Percentiles rank a stretch among this genome's conserved stretches.
These are phyloP conservation scores for Acanthacorydalis orientalis DNA, from an alignment of 2,888 invertebrate species.

Conservation along the genomic window DNA sequence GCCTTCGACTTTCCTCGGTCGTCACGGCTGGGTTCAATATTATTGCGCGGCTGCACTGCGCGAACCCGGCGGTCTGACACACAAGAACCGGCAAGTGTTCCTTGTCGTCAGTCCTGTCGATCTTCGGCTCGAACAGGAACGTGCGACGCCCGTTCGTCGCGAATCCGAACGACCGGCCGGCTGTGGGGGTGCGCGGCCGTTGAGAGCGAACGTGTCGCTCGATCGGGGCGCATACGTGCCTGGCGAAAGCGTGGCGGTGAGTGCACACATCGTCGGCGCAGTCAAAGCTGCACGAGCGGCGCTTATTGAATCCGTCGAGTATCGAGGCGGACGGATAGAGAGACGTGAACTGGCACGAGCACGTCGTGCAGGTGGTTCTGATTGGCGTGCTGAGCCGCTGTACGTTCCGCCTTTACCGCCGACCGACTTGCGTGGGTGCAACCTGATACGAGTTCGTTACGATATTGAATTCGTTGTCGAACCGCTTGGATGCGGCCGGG, in stretches of 20 bases:
- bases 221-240: slow-evolving; percentile 91
- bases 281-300: slow-evolving; percentile 67
- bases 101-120: slow-evolving; percentile 94
- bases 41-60: slow-evolving; percentile 80
- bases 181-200: slow-evolving; percentile 36
- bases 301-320: slow-evolving; percentile 69
- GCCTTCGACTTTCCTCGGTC: slow-evolving; percentile 84
- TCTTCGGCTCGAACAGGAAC: slow-evolving; percentile 63
- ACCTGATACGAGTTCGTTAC: slow-evolving; percentile 83
- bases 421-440: slow-evolving; percentile 84
- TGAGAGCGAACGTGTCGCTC: slow-evolving; percentile 64
- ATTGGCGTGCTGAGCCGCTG: slow-evolving; percentile 77
- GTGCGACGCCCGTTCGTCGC: too few relatives aligned
- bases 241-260: slow-evolving; percentile 78
- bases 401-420: slow-evolving; percentile 90
- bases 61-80: slow-evolving; percentile 76
- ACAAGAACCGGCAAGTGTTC: slow-evolving; percentile 93
- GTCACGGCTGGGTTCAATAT: slow-evolving; percentile 91
- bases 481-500: slow-evolving; percentile 82
- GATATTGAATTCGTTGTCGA: slow-evolving; percentile 85
- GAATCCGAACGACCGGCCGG: neutral
- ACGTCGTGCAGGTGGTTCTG: slow-evolving; percentile 59
- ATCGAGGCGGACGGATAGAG: slow-evolving; percentile 74
- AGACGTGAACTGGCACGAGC: slow-evolving; percentile 68
- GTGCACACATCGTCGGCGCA: slow-evolving; percentile 65